A percentile compares a stretch with the other conserved stretches of the same genome.
Evolutionary conservation across 2,113 vertebrate genomes (phyloP).

Genomic region (Pygathrix nemaeus): DNA sequence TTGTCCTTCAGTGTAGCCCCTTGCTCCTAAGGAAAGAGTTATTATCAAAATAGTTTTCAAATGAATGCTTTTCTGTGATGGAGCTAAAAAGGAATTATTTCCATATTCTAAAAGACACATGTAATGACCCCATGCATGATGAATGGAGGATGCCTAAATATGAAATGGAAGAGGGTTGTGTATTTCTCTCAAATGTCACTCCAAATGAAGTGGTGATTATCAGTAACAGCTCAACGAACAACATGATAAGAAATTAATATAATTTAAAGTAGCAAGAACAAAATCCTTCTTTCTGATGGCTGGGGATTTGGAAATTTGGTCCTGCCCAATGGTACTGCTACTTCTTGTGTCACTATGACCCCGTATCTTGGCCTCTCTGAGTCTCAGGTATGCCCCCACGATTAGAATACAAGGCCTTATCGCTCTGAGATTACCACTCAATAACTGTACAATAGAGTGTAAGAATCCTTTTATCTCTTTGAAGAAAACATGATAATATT

Average conservation of each 20-base stretch:
- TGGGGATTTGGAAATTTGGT: not conserved
- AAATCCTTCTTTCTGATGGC: not conserved
- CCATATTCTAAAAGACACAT: not conserved
- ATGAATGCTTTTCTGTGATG: not conserved
- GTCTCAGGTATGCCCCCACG: not conserved
- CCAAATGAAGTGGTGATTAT: not conserved
- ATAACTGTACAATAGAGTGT: not conserved
- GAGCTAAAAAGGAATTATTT: not conserved
- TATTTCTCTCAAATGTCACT: not conserved
- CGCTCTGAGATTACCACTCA: not conserved
- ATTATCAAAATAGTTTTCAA: slow-evolving; percentile 23
- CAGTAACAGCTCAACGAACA: not conserved
- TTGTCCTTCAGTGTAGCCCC: not conserved
- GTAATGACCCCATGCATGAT: not conserved
- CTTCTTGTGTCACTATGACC: not conserved
- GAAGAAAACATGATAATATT: slow-evolving; percentile 52
- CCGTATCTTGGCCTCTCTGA: not conserved
- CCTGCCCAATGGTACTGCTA: fast-evolving
- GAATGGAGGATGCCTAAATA: not conserved
- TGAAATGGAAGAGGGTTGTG: not conserved
- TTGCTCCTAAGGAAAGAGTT: slow-evolving; percentile 2
- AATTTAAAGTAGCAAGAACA: not conserved
- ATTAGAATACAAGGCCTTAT: not conserved
- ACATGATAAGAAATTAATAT: not conserved
- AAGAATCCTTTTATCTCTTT: slow-evolving; percentile 10